Base-by-base conservation (phyloP, 2,113 vertebrate genomes). In the Meriones unguiculatus region DNA sequence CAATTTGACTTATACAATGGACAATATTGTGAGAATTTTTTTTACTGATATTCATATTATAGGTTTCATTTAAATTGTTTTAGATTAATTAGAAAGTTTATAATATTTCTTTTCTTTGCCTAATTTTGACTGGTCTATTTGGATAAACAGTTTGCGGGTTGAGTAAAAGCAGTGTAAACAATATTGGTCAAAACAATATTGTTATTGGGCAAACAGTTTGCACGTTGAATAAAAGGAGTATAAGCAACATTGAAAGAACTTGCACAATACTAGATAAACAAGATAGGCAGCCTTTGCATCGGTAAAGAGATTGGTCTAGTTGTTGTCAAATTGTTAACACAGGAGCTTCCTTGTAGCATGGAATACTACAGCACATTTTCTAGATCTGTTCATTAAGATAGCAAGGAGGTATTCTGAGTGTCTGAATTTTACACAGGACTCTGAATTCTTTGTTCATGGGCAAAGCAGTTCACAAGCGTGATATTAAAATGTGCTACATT, bases 341-440 rank as follows among this genome's bases (percentile, higher is more conserved):
- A 90, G 7, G 50, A 52, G 73, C 64, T 93, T 72, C 76, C 20
- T 92, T 90, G 87, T 73, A 84, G 96, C 69, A n/a, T 32, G 87
- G 88, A 96, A 77, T 95, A 7, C 96, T 96, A 50, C 98, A 84
- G 90, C 89, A 98, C 90, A 13, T 92, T 96, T 94, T 98, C 90
- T 82, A 96, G 65, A 95, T 92, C 95, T 2, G 20, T 97, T 97
- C 95, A 90, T 46, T 86, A 75, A 97, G 87, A 77, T 97, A 97
- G 32, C 14, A n/a, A 96, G 89, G 12, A 25, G 0, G n/a, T 0
- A 46, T 90, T 92, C 46, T 93, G 67, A 35, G 59, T 89, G 50
- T 77, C 25, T 77, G 13, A 17, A 30, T 92, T 77, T 69, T 93
- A 80, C 94, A 80, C 22, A 95, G 46, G 25, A 80, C 41, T 70